phyloP scores from a whole-genome alignment of 2,888 invertebrate species.

The Melieria crassipennis region DNA sequence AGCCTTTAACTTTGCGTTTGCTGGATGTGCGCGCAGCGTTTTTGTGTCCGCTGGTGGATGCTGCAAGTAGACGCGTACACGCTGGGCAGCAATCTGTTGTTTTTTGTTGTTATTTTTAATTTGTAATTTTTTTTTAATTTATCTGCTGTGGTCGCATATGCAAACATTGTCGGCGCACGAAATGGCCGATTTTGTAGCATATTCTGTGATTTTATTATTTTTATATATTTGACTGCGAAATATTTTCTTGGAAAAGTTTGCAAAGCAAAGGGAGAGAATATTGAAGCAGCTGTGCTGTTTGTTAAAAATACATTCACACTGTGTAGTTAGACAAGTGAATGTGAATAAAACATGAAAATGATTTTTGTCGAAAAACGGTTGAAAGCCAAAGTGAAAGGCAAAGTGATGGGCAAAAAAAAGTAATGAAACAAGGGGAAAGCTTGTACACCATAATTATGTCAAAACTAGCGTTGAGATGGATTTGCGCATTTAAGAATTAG shows the following conservation, averaged over 20 bases:
- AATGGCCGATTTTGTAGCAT: not conserved
- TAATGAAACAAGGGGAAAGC: too few species aligned
- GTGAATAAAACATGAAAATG: not conserved
- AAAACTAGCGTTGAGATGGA: too few species aligned
- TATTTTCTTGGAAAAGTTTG: not conserved
- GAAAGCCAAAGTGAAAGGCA: not conserved
- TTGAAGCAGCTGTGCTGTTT: not conserved
- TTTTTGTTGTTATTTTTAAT: not conserved
- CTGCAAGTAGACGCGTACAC: not conserved
- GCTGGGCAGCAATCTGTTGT: not conserved
- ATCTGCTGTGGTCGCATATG: not conserved
- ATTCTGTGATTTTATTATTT: not conserved
- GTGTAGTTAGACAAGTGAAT: not conserved
- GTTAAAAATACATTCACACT: not conserved
- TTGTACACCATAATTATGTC: too few species aligned
- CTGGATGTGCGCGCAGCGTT: not conserved
- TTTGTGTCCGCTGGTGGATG: not conserved
- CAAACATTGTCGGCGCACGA: not conserved
- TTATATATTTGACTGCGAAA: not conserved
- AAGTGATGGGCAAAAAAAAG: not conserved
- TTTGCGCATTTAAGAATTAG: too few species aligned
- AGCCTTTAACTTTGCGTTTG: not conserved
- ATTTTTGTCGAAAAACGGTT: too few species aligned
- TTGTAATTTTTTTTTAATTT: not conserved
- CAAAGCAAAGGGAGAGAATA: not conserved